Base-by-base conservation (phyloP, 2,113 vertebrate genomes). In the Paracanthobrama guichenoti region DNA sequence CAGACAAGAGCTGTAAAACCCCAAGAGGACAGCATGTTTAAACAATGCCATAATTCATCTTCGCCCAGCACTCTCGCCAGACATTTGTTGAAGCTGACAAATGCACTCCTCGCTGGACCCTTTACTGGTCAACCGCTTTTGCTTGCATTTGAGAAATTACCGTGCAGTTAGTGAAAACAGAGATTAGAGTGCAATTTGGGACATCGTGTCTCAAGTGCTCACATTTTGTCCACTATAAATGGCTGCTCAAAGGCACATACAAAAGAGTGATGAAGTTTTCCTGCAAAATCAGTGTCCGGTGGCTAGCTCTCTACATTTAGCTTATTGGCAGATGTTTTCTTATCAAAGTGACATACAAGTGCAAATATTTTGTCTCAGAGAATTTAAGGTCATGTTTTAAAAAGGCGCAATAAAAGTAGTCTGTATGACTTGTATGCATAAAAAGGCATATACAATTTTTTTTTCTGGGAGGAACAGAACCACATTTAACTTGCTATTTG, bases 1-100 rank as follows among this genome's bases (percentile, higher is more conserved):
- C 62, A 81, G 79, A 81, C 79, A 81, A 81, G 79, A 14, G 79
- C 79, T 67, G 79, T 81, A 79, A 81, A 81, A 66, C 79, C 44
- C 62, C 42, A 81, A 67, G 24, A 67, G 60, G 79, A 81, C 59
- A 81, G 79, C 44, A 81, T 81, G 79, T 81, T 67, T 81, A 66
- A 50, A 81, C 42, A 81, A 7, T 67, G 62, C 77, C 39, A 62
- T 79, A 79, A 79, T 67, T 81, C 79, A 67, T 81, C 79, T 81
- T 67, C 79, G 11, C 60, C 44, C 79, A 46, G 44, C 11, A 3
- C 44, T 67, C 44, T 67, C 60, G 16, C 79, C 60, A 66, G 26
- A 26, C 78, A 67, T 67, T 79, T 79, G 35, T 79, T 64, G 59
- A 79, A 48, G 77, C 46, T 81, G 79, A 81, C 79, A 67, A 31